These are phyloP conservation scores for Holacanthus passer DNA, from an alignment of 2,113 vertebrate genomes.

Conservation along the genomic window DNA sequence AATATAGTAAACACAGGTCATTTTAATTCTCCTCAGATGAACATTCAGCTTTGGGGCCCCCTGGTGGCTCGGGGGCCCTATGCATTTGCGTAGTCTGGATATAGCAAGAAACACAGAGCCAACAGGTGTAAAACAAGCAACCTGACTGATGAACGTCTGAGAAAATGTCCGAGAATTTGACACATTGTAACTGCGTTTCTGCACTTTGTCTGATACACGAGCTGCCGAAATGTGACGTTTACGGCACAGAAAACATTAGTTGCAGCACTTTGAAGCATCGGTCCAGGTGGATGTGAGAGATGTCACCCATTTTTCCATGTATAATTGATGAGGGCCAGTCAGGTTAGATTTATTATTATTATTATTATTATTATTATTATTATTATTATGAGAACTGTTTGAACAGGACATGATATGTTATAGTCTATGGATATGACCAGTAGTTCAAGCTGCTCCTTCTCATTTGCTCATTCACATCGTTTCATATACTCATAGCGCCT, in stretches of 20 bases:
- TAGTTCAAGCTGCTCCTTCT: not conserved
- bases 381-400: too few relatives aligned
- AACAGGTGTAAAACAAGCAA: not conserved
- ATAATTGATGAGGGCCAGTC: not conserved
- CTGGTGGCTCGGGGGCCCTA: too few relatives aligned
- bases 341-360: too few relatives aligned
- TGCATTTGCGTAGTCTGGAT: too few relatives aligned
- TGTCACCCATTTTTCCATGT: not conserved
- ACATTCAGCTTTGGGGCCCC: too few relatives aligned
- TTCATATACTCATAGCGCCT: not conserved
- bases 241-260: not conserved
- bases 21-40: too few relatives aligned
- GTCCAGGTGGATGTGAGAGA: not conserved
- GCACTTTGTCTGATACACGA: not conserved
- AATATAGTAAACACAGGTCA: too few relatives aligned
- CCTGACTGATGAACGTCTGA: not conserved
- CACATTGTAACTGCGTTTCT: not conserved
- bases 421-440: too few relatives aligned
- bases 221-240: not conserved
- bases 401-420: too few relatives aligned
- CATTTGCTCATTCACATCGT: not conserved
- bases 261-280: not conserved
- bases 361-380: too few relatives aligned
- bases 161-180: not conserved
- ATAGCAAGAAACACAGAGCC: too few relatives aligned